Evolutionary conservation across 1,140 invertebrate genomes (phyloP).

Genomic region (Drosophila willistoni): DNA sequence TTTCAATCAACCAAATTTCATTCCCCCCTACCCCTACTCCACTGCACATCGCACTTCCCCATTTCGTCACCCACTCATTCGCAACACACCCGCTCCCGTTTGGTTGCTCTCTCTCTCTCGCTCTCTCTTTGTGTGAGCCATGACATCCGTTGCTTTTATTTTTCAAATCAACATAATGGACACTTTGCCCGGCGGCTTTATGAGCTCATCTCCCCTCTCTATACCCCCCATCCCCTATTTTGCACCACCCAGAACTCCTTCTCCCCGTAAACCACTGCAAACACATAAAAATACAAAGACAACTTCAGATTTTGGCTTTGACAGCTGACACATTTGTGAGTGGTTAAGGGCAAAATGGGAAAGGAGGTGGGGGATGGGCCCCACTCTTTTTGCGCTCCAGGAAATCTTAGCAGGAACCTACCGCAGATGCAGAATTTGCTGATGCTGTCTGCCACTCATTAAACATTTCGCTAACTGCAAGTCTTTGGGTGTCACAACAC

Average conservation of each 20-base stretch:
- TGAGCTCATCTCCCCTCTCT: conserved; percentile 8
- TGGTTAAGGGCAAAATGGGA: conserved; percentile 41
- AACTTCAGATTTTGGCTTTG: conserved; percentile 74
- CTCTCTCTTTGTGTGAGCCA: conserved; percentile 58
- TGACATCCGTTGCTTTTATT: conserved; percentile 69
- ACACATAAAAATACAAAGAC: conserved; percentile 69
- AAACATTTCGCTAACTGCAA: conserved; percentile 77
- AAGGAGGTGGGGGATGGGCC: background rate
- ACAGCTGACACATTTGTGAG: conserved; percentile 73
- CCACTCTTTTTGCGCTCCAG: conserved; percentile 3
- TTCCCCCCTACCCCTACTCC: conserved; percentile 8
- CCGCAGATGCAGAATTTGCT: conserved; percentile 68
- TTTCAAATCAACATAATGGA: conserved; percentile 81
- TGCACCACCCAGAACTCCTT: conserved; percentile 19
- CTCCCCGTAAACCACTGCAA: conserved; percentile 26
- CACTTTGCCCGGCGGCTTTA: conserved; percentile 69
- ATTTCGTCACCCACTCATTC: background rate
- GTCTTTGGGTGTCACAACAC: conserved; percentile 64
- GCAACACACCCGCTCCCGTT: background rate
- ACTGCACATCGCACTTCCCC: background rate
- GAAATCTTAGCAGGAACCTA: conserved; percentile 59
- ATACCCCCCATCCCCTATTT: background rate
- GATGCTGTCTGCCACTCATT: conserved; percentile 59
- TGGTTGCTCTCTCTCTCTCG: background rate
- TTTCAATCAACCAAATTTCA: conserved; percentile 75